phyloP scores from a whole-genome alignment of 2,113 vertebrate species.

The Antechinus flavipes region DNA sequence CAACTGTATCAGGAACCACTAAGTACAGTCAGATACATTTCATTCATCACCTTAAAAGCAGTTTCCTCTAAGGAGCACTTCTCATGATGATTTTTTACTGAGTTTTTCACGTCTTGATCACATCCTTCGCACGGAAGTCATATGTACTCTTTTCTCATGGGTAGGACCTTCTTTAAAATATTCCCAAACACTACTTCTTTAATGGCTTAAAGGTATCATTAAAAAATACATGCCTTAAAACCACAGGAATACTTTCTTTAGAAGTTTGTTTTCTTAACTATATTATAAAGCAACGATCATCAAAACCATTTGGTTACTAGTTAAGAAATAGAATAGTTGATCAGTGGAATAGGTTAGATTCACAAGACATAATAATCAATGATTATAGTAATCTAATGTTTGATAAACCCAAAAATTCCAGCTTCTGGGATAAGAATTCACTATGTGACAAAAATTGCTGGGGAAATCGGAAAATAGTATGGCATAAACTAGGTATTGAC shows the following conservation, averaged over 20 bases:
- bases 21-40: not conserved
- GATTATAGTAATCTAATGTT: too few relatives aligned
- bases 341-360: too few relatives aligned
- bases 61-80: not conserved
- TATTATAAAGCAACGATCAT: too few relatives aligned
- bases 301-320: too few relatives aligned
- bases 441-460: too few relatives aligned
- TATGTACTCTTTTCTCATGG: not conserved
- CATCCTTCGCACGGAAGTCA: not conserved
- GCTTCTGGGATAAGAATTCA: too few relatives aligned
- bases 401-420: too few relatives aligned
- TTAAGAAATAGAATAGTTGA: too few relatives aligned
- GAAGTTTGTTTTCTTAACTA: not conserved
- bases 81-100: not conserved
- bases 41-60: not conserved
- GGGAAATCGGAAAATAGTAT: too few relatives aligned
- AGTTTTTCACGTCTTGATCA: not conserved
- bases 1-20: conserved; percentile 18
- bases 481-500: too few relatives aligned
- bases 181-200: conserved; percentile 8
- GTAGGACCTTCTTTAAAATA: not conserved
- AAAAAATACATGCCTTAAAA: not conserved
- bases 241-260: not conserved
- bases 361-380: too few relatives aligned
- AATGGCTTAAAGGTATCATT: not conserved